Percentiles rank a stretch among this genome's conserved stretches.
Evolutionary conservation across 2,797 vertebrate species (phyloP).

Genomic region (Notoglanidium macrostoma): DNA sequence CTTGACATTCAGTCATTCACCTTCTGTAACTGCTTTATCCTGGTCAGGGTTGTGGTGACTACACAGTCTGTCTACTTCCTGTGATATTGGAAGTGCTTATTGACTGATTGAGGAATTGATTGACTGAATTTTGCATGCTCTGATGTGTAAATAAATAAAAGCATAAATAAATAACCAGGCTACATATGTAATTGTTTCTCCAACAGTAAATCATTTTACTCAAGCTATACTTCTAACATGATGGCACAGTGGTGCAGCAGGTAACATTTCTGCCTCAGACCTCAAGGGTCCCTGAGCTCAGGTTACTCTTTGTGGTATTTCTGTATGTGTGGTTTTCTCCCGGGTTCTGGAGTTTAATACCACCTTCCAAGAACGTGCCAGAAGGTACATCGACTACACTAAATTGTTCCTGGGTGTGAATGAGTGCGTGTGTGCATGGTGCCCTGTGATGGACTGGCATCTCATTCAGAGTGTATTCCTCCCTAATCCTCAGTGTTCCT

Average conservation of each 20-base stretch:
- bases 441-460: background rate
- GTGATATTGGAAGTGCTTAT: background rate
- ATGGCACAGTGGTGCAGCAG: background rate
- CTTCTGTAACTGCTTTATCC: slow-evolving; percentile 2
- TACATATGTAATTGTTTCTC: background rate
- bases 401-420: background rate
- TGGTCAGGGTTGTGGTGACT: background rate
- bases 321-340: background rate
- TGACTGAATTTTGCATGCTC: slow-evolving; percentile 2
- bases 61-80: background rate
- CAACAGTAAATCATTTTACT: background rate
- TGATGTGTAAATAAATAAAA: background rate
- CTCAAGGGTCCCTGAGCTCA: background rate
- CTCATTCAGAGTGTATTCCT: background rate
- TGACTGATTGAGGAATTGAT: background rate
- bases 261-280: background rate
- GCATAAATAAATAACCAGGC: background rate
- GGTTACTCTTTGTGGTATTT: slow-evolving; percentile 10
- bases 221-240: background rate
- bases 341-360: background rate
- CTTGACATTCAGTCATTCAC: background rate
- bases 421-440: slow-evolving; percentile 31
- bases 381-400: background rate
- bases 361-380: background rate
- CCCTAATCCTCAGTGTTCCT: background rate